Evolutionary conservation across 2,888 invertebrate genomes (phyloP), one percentile per base, ranked within the genome.

Genomic region (Cordilura impudica): DNA sequence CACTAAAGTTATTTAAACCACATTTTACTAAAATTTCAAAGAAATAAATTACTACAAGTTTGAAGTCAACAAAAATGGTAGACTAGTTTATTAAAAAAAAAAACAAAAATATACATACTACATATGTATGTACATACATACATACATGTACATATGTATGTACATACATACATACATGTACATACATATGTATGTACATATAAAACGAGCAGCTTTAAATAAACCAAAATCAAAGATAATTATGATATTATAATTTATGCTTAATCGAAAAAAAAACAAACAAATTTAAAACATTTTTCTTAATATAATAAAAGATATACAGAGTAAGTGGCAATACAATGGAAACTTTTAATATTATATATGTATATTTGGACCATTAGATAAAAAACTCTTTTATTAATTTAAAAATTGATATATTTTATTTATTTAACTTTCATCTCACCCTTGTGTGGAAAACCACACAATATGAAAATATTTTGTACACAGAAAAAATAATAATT

Each of bases 1-100:
- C 72, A 72, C 67, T 54, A 72, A 65, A 61, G 61, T 54, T 67
- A 53, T 12, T 39, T 39, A 51, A 39, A 51, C 60, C 70, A 70
- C 51, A 70, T 51, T 60, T 12, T 60, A 70, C 14, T n/a, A 16
- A 35, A 10, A 63, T 53, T 54, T 35, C 23, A 58, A 51, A 58
- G 54, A 31, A 61, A 61, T 53, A 16, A 53, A 39, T 39, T 29
- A 35, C 39, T 39, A 66, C 65, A 67, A 39, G 61, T 72, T 78
- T 63, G 49, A 77, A 72, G 72, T 63, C 45, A 51, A 45, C 39
- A 63, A 14, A 63, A 63, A 31, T 35, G 23, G n/a, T 43, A 26
- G 56, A 73, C 65, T 51, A 58, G 65, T 21, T 58, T 58, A 35
- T 51, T 10, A 53, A 56, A 12, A 6, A 21, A 47, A 54, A 26